Evolutionary conservation across 2,113 vertebrate species (phyloP).

Genomic region (Macaca mulatta): DNA sequence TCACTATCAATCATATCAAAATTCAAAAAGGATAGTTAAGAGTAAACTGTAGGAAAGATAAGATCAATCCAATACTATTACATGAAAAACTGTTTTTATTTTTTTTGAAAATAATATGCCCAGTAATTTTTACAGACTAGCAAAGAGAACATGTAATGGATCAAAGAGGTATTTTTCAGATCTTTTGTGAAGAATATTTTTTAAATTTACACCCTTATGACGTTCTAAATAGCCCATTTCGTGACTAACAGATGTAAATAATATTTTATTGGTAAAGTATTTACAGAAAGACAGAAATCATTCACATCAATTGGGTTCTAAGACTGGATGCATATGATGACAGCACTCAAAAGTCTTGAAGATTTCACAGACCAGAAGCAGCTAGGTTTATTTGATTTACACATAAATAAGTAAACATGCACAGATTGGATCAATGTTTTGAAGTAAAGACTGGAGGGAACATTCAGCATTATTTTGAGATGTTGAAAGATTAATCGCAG

Average conservation of each 20-base stretch:
- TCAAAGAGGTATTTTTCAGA: neutral
- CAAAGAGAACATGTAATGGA: neutral
- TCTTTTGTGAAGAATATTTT: neutral
- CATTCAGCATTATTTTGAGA: neutral
- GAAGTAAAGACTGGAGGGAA: neutral
- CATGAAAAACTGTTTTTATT: neutral
- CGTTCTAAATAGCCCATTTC: neutral
- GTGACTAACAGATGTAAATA: neutral
- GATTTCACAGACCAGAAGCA: neutral
- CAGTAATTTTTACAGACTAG: constrained; percentile 1
- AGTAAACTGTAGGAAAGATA: neutral
- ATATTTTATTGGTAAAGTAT: neutral
- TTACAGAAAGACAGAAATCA: neutral
- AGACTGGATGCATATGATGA: neutral
- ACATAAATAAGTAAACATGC: neutral
- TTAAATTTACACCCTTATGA: neutral
- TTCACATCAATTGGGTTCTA: neutral
- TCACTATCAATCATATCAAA: constrained; percentile 10
- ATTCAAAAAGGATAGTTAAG: neutral
- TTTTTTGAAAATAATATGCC: neutral
- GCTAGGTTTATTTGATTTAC: neutral
- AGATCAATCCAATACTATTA: neutral
- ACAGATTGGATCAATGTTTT: neutral
- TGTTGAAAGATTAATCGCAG: constrained; percentile 7
- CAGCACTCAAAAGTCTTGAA: neutral